A percentile compares a stretch with the other conserved stretches of the same genome.
phyloP scores from a whole-genome alignment of 1,140 invertebrate genomes.

The Acromyrmex echinatior region DNA sequence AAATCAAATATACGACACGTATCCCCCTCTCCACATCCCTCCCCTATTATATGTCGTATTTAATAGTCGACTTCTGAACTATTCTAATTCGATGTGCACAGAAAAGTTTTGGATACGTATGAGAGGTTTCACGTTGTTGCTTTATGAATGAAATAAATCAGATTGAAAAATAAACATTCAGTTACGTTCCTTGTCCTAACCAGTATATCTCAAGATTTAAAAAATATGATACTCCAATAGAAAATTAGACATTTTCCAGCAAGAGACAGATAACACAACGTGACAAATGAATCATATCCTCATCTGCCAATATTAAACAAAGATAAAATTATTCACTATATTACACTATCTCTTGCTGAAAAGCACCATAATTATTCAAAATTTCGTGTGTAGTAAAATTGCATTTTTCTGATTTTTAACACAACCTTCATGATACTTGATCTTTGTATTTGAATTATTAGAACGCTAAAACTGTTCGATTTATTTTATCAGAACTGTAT shows the following conservation, averaged over 20 bases:
- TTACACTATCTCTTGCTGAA: too few species aligned
- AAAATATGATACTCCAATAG: background rate
- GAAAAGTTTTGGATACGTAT: constrained; percentile 57
- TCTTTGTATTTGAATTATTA: background rate
- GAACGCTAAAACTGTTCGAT: background rate
- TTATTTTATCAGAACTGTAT: background rate
- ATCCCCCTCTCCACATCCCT: background rate
- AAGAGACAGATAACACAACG: too few species aligned
- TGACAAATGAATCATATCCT: too few species aligned
- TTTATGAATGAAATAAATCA: constrained; percentile 72
- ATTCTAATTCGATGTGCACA: constrained; percentile 66
- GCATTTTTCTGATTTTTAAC: background rate
- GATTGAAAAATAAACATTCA: constrained; percentile 41
- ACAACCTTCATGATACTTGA: background rate
- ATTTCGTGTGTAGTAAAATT: too few species aligned
- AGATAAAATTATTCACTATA: too few species aligned
- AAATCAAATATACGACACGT: constrained; percentile 39
- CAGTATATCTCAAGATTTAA: background rate
- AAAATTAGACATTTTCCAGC: background rate
- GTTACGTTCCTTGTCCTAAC: background rate
- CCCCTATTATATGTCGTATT: constrained; percentile 33
- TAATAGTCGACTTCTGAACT: constrained; percentile 46
- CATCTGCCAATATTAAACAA: too few species aligned
- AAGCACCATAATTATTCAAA: background rate
- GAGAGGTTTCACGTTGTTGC: constrained; percentile 72